Evolutionary conservation across 2,888 invertebrate species (phyloP).

Genomic region (Cistogaster globosa): DNA sequence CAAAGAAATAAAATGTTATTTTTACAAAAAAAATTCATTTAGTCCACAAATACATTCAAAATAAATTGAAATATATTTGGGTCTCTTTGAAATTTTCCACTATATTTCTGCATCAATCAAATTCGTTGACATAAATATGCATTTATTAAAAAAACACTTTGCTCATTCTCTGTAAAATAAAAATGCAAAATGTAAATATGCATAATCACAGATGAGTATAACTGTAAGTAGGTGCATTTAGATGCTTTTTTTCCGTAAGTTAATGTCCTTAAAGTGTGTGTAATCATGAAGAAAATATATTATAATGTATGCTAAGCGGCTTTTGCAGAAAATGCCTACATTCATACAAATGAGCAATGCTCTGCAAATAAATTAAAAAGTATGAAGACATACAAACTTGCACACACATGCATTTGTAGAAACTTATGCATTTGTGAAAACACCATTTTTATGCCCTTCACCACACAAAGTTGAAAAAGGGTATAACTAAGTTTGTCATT

Average conservation of each 20-base stretch:
- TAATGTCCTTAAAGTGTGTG: slow-evolving; percentile 61
- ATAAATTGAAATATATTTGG: background rate
- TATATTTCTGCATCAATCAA: slow-evolving; percentile 20
- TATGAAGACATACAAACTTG: background rate
- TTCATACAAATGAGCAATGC: slow-evolving; percentile 46
- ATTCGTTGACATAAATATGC: slow-evolving; percentile 53
- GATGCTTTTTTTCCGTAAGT: slow-evolving; percentile 25
- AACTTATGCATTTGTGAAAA: too few species aligned
- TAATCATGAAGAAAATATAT: slow-evolving; percentile 57
- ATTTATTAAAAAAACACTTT: slow-evolving; percentile 47
- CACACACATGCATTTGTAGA: background rate
- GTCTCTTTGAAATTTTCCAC: background rate
- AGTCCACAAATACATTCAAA: too few species aligned
- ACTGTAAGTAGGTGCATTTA: background rate
- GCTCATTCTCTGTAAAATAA: slow-evolving; percentile 10
- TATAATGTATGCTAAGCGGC: slow-evolving; percentile 62
- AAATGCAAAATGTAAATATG: slow-evolving; percentile 30
- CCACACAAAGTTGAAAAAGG: too few species aligned
- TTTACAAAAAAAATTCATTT: too few species aligned
- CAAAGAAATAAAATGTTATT: too few species aligned
- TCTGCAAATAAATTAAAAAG: slow-evolving; percentile 43
- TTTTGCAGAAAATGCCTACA: slow-evolving; percentile 27
- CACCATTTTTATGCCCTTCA: background rate
- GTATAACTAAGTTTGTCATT: too few species aligned
- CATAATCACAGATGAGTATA: background rate